Percentiles rank a stretch among this genome's conserved stretches.
Conservation (phyloP, 2,888 invertebrate species). For the Pasiphila rectangulata region DNA sequence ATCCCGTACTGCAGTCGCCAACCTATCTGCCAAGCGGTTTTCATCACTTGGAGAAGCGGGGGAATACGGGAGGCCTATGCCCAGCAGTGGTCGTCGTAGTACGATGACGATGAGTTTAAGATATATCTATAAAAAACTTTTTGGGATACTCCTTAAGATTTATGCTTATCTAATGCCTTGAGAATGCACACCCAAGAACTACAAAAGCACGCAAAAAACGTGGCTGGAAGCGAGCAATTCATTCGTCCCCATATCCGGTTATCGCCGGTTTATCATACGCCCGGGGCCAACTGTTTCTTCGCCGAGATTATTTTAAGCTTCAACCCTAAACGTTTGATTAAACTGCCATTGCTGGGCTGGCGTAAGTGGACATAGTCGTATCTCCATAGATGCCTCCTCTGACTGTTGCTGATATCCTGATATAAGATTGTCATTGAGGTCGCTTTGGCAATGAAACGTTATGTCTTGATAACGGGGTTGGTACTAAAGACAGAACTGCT, state of each 20-base stretch:
- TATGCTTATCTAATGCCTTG: neutral
- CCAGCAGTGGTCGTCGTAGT: too few relatives aligned
- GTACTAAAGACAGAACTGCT: too few relatives aligned
- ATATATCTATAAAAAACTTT: too few relatives aligned
- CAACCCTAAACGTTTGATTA: slow-evolving; percentile 75
- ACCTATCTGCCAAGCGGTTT: too few relatives aligned
- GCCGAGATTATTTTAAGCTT: slow-evolving; percentile 73
- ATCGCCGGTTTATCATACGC: slow-evolving; percentile 76
- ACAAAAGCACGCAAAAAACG: slow-evolving; percentile 64
- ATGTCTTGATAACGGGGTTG: too few relatives aligned
- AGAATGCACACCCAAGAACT: slow-evolving; percentile 47
- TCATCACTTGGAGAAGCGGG: too few relatives aligned
- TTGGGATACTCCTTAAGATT: too few relatives aligned
- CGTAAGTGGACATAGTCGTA: slow-evolving; percentile 12
- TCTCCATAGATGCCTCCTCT: slow-evolving; percentile 34
- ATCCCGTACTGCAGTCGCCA: too few relatives aligned
- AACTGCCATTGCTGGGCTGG: slow-evolving; percentile 50
- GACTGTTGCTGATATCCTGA: slow-evolving; percentile 20
- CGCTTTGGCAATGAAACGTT: too few relatives aligned
- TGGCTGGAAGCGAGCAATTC: slow-evolving; percentile 72
- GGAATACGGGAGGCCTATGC: too few relatives aligned
- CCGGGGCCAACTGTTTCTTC: slow-evolving; percentile 60
- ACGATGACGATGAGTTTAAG: too few relatives aligned
- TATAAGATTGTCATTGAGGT: too few relatives aligned
- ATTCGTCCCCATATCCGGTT: slow-evolving; percentile 73